Conservation (phyloP, 2,113 vertebrate genomes). For the Peromyscus californicus region DNA sequence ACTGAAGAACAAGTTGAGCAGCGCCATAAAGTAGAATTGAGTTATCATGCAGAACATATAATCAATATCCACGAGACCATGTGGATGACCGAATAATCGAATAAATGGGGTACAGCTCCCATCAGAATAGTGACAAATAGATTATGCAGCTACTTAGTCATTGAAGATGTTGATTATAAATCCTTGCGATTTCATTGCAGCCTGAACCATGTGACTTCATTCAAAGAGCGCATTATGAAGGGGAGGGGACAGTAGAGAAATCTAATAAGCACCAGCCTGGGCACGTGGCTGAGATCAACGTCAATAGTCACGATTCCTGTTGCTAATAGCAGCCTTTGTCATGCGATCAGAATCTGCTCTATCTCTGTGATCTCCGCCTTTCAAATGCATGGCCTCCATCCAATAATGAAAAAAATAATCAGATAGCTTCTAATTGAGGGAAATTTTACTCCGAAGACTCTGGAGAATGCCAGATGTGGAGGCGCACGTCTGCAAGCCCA, state of each 20-base stretch:
- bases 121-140: background rate
- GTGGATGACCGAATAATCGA: background rate
- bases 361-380: background rate
- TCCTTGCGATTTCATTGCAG: background rate
- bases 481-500: background rate
- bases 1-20: background rate
- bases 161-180: background rate
- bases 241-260: background rate
- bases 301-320: background rate
- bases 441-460: background rate
- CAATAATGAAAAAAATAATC: background rate
- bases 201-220: background rate
- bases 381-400: background rate
- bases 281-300: background rate
- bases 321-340: background rate
- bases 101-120: background rate
- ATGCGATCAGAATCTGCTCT: background rate
- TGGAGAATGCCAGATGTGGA: background rate
- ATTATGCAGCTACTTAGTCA: background rate
- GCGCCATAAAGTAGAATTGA: background rate
- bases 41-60: background rate
- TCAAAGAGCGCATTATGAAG: background rate
- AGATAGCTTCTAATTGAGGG: background rate
- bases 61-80: background rate
- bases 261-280: background rate